phyloP scores from a whole-genome alignment of 2,888 invertebrate species.

The Furcula furcula region DNA sequence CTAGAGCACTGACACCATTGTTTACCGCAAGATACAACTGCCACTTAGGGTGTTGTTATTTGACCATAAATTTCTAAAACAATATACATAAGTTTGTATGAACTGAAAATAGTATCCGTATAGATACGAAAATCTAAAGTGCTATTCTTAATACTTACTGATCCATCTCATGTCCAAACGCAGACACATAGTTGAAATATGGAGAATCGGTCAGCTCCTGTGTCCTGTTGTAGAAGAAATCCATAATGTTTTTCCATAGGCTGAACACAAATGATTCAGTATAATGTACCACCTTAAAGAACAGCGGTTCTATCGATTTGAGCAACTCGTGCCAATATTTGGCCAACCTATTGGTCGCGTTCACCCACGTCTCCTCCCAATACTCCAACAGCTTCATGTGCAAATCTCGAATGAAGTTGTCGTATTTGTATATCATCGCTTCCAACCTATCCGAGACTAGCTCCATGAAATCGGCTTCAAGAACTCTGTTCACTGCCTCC shows the following conservation, averaged over 20 bases:
- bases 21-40: too few species aligned
- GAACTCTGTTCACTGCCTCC: constrained; percentile 84
- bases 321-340: constrained; percentile 88
- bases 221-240: constrained; percentile 90
- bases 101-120: too few species aligned
- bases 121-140: too few species aligned
- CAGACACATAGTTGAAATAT: constrained; percentile 90
- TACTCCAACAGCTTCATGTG: constrained; percentile 85
- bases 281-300: constrained; percentile 89
- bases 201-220: constrained; percentile 90
- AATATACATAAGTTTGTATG: not conserved
- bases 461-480: constrained; percentile 89
- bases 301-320: constrained; percentile 88
- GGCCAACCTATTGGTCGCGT: constrained; percentile 83
- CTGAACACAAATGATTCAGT: constrained; percentile 88
- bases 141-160: constrained; percentile 44
- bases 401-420: constrained; percentile 88
- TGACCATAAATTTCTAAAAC: too few species aligned
- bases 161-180: constrained; percentile 91
- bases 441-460: constrained; percentile 86
- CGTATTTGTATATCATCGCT: constrained; percentile 87
- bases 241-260: constrained; percentile 87
- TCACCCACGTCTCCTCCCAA: constrained; percentile 88
- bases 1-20: too few species aligned
- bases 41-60: too few species aligned